Conservation (phyloP, 2,888 invertebrate species). For the Lasiommata megera region DNA sequence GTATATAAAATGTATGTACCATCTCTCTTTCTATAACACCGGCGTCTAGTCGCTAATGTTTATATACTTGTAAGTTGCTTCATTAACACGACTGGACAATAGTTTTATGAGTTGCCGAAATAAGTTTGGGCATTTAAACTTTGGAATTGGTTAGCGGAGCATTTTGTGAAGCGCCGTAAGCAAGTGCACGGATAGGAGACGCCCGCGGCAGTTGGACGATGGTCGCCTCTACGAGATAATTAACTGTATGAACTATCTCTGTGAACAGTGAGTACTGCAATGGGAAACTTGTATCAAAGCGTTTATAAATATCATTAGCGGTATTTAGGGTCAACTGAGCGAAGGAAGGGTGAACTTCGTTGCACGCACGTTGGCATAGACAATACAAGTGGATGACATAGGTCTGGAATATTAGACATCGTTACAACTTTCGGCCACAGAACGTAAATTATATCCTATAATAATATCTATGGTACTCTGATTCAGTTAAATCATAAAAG, state of each 20-base stretch:
- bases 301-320: conserved; percentile 52
- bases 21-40: conserved; percentile 11
- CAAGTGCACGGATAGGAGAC: conserved; percentile 42
- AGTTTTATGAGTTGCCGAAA: conserved; percentile 77
- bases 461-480: too few relatives aligned
- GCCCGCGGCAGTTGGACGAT: conserved; percentile 55
- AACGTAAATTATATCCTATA: too few relatives aligned
- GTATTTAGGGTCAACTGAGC: conserved; percentile 11
- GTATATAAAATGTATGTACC: neutral
- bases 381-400: neutral
- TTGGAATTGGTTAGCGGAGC: conserved; percentile 70
- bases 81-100: conserved; percentile 54
- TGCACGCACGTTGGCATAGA: neutral
- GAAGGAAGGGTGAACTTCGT: conserved; percentile 4
- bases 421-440: too few relatives aligned
- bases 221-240: conserved; percentile 63
- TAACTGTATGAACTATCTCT: conserved; percentile 74
- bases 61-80: conserved; percentile 46
- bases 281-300: conserved; percentile 65
- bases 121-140: conserved; percentile 74
- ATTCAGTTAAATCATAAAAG: too few relatives aligned
- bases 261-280: conserved; percentile 58
- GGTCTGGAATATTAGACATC: too few relatives aligned
- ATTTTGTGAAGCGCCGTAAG: conserved; percentile 58
- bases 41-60: conserved; percentile 32